Base-by-base conservation (phyloP, 2,888 invertebrate species). In the Cotesia congregata region DNA sequence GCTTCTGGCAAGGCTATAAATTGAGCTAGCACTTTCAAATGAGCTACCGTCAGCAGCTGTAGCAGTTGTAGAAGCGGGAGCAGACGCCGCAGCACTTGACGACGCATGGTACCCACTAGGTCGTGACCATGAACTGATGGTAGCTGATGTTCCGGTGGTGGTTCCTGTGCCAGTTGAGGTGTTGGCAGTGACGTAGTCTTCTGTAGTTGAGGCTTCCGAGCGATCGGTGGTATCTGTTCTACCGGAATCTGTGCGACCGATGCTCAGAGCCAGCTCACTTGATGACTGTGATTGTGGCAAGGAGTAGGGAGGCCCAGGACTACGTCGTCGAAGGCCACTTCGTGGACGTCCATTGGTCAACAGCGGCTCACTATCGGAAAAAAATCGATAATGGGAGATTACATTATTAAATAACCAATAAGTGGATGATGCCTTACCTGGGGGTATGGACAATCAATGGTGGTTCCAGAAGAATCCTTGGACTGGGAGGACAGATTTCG, bases 101-200 rank as follows among this genome's bases (percentile, higher is more conserved):
- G 88, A 86, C 72, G 83, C 82, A 74, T 87, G 83, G 87, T 89
- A 90, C 86, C 85, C 86, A 67, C 77, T 71, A 74, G 91, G 90
- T 89, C 90, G 89, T 87, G 91, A 91, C 90, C 91, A 91, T 86
- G 91, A 87, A 88, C 91, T 88, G 75, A 88, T 88, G 60, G 88
- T 88, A 65, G 89, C 87, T 75, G 89, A 88, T 60, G 87, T 88
- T 70, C 88, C 88, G 62, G 88, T 84, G 38, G 86, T 85, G 89
- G 90, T 89, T 91, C 92, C 84, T 88, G 91, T 90, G 90, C 92
- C 92, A 82, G 86, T 87, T 87, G 91, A 89, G 67, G 89, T 89
- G 89, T 94, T 96, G 87, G 96, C 96, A 83, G 96, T 96, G 81
- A 95, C 94, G 89, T 96, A 96, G 90, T 96, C 96, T 89, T 96